Base-by-base conservation (phyloP, 2,888 invertebrate species). In the Xylophagus ater region DNA sequence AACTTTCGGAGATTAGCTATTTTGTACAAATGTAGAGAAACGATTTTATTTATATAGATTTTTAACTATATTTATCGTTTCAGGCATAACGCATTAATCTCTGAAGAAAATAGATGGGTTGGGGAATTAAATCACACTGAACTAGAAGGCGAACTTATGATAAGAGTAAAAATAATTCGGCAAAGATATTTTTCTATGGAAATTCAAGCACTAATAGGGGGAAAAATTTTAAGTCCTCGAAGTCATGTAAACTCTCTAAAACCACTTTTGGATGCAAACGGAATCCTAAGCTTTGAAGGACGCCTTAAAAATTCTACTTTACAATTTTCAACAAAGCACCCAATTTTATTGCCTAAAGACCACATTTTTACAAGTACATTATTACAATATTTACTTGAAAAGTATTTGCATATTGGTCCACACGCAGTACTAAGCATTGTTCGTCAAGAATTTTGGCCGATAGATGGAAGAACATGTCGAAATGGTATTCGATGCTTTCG, bases 331-430 rank as follows among this genome's bases (percentile, higher is more conserved):
- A 30, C 17, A 8, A 42, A 41, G 32, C 39, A 45, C 23, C 44
- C 45, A 6, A 43, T 44, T 14, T n/a, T 46, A 14, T 30, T 46
- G 14, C 43, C 43, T 12, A 44, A 43, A 14, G 25, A 34, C 1
- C 24, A 43, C 19, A 2, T 14, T 8, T 39, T 47, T 13, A 41
- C 42, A 9, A 23, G 20, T 4, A 13, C 25, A 15, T 13, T 47
- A 10, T 17, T 45, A 24, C 23, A 14, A 26, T 19, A 42, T 23
- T 21, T 28, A 29, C 43, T 43, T 37, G 18, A 53, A 52, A 6
- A 53, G 53, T 12, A 34, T 53, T 7, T 56, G 50, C 53, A 58
- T 55, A 41, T 46, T 50, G 14, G 52, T 43, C 9, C 51, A 51
- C 8, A 53, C 53, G 38, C 48, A 44, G 2, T 42, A 26, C 23